Base-by-base conservation (phyloP, 2,797 vertebrate genomes). In the Telmatherina bonti region DNA sequence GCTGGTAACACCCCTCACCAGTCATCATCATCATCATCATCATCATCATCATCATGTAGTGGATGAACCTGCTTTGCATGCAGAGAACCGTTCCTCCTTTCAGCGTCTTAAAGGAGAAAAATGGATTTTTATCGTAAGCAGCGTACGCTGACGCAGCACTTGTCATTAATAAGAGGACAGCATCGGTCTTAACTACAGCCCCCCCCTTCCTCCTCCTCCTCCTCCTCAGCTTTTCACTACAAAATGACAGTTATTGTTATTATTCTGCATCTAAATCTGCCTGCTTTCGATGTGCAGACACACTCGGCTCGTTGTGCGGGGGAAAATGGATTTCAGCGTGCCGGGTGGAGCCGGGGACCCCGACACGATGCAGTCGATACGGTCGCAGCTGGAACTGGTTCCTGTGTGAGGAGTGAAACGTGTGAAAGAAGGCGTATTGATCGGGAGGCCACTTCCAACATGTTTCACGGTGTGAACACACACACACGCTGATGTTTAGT, bases 341-440 rank as follows among this genome's bases (percentile, higher is more conserved):
- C 67, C 55, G 67, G 57, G 54, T 64, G 64, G 74, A 79, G 82
- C 73, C 31, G 38, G 74, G 54, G 70, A 74, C 70, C 66, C 36
- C 8, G 72, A 88, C 77, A 82, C 80, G 74, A 81, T 69, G 22
- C 70, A 41, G 86, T 87, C 87, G 72, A 88, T 86, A 81, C 65
- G n/a, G 55, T 73, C 63, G n/a, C 45, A 16, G 59, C 61, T 73
- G 78, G 64, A 81, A 84, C 68, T 52, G 72, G 49, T 33, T 67
- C 67, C 83, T 13, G 35, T 81, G 66, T 77, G 73, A 76, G 81
- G 76, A 81, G 80, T 70, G 77, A 67, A 35, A 62, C 9, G 78
- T 74, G 72, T 86, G 82, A 83, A 80, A 83, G 67, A 75, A 62
- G 53, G 27, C 36, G 10, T 76, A 90, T 90, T 73, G 89, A 91